Base-by-base conservation (phyloP, 2,888 invertebrate genomes). In the Orchestes rusci region DNA sequence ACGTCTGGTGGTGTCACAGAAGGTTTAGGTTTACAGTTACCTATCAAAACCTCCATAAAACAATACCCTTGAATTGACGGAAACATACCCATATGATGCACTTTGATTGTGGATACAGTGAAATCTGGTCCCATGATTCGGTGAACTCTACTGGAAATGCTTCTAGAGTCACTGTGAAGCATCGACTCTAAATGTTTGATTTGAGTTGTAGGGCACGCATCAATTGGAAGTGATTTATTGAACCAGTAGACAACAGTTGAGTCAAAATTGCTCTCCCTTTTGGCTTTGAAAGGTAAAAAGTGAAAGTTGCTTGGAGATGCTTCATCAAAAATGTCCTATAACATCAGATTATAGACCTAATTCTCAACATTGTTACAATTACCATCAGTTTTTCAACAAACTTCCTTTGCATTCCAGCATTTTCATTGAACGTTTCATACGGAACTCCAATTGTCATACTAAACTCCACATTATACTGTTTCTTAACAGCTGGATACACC, bases 221-320 rank as follows among this genome's bases (percentile, higher is more conserved):
- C 75, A 53, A 77, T 76, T 16, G 83, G 77, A 30, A 91, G 63
- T 17, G 87, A 83, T 32, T 82, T 83, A 67, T 95, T 95, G 65
- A 84, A 80, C 78, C 86, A 86, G 49, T 79, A 79, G 32, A 86
- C 78, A 48, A 83, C 76, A 10, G 83, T 82, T 16, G 82, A 79
- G 30, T 79, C 79, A 8, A 42, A 29, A 16, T 44, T 27, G 4
- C 23, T 16, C 7, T 52, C 52, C 44, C 74, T 71, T 2, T 73
- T 72, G 46, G 74, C 71, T 2, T 73, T 73, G 39, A 91, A 79
- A 48, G 79, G 79, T 37, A 81, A 78, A 48, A 93, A 74, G 48
- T 83, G 77, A 48, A 93, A 84, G 45, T 82, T 78, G 19, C 75
- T 76, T 0, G 87, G 76, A 50, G 82, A 79, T 16, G 70, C 70